Evolutionary conservation across 2,797 vertebrate genomes (phyloP).

Genomic region (Podargus strigoides): DNA sequence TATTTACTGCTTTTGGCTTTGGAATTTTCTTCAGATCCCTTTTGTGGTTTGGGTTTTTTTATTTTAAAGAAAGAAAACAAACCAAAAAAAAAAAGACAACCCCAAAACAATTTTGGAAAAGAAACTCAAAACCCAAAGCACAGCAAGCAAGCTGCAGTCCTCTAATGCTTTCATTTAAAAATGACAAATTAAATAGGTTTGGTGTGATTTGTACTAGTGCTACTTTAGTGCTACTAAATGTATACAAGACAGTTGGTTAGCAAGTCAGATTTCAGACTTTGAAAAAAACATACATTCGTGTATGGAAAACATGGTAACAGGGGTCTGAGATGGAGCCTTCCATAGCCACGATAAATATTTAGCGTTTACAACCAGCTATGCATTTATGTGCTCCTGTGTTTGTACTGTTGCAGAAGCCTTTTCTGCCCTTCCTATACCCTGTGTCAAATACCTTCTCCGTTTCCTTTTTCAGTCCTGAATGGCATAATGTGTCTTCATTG

Average conservation of each 20-base stretch:
- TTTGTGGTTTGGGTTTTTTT: background rate
- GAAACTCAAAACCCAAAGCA: background rate
- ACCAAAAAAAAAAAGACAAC: background rate
- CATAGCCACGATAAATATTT: background rate
- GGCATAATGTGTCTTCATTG: background rate
- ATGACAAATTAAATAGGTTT: background rate
- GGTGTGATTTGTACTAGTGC: background rate
- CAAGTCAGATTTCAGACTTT: background rate
- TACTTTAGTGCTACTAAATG: background rate
- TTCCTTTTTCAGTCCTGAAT: background rate
- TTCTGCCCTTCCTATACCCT: background rate
- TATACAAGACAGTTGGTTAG: background rate
- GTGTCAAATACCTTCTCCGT: background rate
- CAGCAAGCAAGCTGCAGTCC: background rate
- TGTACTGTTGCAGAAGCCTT: background rate
- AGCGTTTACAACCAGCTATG: background rate
- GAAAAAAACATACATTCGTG: background rate
- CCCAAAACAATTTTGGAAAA: background rate
- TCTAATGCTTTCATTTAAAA: background rate
- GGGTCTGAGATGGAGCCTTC: background rate
- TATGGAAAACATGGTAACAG: fast-evolving
- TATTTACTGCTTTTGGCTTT: background rate
- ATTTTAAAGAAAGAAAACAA: background rate
- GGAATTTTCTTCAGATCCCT: background rate
- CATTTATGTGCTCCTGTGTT: background rate